Base-by-base conservation (phyloP, 92 coral and sea anemone species). In the Umimayanthus chanpuru region DNA sequence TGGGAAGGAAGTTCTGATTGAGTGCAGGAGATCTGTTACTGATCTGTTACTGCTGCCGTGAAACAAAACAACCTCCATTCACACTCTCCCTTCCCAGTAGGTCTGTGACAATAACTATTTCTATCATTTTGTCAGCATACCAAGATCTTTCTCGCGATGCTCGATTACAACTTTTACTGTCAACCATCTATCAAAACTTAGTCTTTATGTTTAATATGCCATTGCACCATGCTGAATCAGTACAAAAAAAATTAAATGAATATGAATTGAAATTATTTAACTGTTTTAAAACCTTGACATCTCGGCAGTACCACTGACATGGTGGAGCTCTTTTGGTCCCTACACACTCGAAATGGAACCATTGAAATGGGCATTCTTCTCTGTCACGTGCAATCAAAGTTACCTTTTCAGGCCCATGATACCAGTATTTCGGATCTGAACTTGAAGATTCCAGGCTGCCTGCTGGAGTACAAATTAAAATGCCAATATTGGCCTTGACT, bases 271-370 rank as follows among this genome's bases (percentile, higher is more conserved):
- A 66, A 66, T 66, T 5, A 66, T 66, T 66, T 66, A 30, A 21
- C 72, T 16, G 72, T 66, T 16, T 30, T 66, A n/a, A 66, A 66
- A 70, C 73, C 71, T 82, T 70, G 76, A 70, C 38, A 82, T 82
- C 86, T 58, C 77, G 86, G 73, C 88, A 84, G 88, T 65, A 32
- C 88, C 88, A 84, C 79, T 84, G 76, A 58, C 88, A 84, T 76
- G 65, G 88, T 67, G 79, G 88, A 68, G 81, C 81, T 74, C 81
- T 73, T 71, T 39, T 85, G 58, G 73, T 85, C 81, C 88, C 88
- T 73, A 85, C 81, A 85, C 88, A 85, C 36, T 85, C 72, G 80
- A 85, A 85, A 79, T 85, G 88, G 88, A 85, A 85, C 88, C 80
- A 71, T 47, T 85, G 88, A 70, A 85, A 44, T 47, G 58, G 76